phyloP scores from a whole-genome alignment of 2,113 vertebrate species.

The Callospermophilus lateralis region DNA sequence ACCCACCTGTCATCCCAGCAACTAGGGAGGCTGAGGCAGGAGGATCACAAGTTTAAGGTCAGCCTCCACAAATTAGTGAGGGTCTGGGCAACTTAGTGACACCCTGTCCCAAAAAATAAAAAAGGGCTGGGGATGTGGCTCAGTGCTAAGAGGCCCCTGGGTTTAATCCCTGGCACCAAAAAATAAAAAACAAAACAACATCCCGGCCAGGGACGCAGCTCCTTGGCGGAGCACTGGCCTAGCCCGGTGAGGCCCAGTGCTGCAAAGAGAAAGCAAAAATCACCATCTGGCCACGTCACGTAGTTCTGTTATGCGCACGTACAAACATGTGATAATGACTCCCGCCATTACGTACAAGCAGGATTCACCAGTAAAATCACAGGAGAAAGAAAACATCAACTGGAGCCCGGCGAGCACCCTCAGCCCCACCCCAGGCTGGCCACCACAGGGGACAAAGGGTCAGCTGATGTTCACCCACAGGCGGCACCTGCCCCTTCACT shows the following conservation, averaged over 20 bases:
- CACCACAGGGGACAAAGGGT: rapidly evolving
- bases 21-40: not conserved
- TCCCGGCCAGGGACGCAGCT: not conserved
- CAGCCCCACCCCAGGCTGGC: not conserved
- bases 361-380: no score
- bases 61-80: not conserved
- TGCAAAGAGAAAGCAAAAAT: no score
- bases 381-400: no score
- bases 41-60: not conserved
- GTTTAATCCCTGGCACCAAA: not conserved
- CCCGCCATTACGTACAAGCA: no score
- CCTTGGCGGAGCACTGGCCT: not conserved
- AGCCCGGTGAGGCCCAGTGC: no score
- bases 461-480: not conserved
- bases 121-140: not conserved
- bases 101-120: not conserved
- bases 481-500: not conserved
- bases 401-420: not conserved
- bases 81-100: not conserved
- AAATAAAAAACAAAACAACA: not conserved
- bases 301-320: no score
- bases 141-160: not conserved
- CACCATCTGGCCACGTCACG: no score
- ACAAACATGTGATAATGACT: no score
- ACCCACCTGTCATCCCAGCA: not conserved